Evolutionary conservation across 2,888 invertebrate species (phyloP).

Genomic region (Ferrisia virgata): DNA sequence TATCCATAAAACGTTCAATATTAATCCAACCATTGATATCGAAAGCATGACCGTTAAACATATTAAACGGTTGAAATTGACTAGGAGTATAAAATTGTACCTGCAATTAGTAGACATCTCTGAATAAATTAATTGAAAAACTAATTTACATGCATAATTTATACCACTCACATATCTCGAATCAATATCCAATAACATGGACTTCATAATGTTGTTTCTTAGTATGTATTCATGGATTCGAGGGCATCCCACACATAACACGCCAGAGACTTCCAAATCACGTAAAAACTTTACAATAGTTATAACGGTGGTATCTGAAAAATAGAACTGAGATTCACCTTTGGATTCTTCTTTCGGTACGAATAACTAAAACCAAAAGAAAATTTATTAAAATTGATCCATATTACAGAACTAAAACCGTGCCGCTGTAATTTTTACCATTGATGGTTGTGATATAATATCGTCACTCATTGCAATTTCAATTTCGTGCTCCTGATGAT

Average conservation of each 20-base stretch:
- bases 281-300: constrained; percentile 64
- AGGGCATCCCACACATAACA: constrained; percentile 85
- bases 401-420: too few relatives aligned
- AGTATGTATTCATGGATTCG: constrained; percentile 69
- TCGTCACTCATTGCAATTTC: constrained; percentile 31
- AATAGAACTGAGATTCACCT: constrained; percentile 85
- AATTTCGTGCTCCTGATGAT: constrained; percentile 35
- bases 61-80: constrained; percentile 79
- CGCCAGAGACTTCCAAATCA: constrained; percentile 53
- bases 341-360: constrained; percentile 69
- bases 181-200: constrained; percentile 77
- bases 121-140: constrained; percentile 49
- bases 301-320: constrained; percentile 65
- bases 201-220: constrained; percentile 49
- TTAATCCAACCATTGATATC: constrained; percentile 59
- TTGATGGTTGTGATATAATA: constrained; percentile 40
- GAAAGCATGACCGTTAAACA: constrained; percentile 87
- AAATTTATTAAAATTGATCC: neutral
- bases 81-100: constrained; percentile 53
- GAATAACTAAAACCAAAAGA: constrained; percentile 55
- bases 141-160: neutral
- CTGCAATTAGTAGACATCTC: constrained; percentile 51
- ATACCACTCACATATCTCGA: constrained; percentile 61
- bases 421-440: constrained; percentile 39
- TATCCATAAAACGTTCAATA: constrained; percentile 64